A percentile compares a stretch with the other conserved stretches of the same genome.
Evolutionary conservation across 1,140 invertebrate species (phyloP).

Genomic region (Drosophila erecta): DNA sequence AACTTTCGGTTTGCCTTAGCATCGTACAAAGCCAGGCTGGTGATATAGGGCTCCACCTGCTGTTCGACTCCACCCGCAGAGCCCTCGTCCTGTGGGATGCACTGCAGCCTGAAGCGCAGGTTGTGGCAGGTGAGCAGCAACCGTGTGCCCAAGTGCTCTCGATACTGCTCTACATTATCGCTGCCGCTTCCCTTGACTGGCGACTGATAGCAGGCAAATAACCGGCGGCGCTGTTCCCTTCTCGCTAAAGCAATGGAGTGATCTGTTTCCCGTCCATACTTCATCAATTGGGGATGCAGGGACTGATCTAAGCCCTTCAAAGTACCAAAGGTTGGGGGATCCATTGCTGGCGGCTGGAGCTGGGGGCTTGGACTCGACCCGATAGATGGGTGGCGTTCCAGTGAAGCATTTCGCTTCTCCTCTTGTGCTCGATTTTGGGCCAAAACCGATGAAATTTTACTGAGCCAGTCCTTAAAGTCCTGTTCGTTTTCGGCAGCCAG

Average conservation of each 20-base stretch:
- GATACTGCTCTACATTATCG: slow-evolving; percentile 87
- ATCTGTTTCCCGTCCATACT: slow-evolving; percentile 95
- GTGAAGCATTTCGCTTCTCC: slow-evolving; percentile 88
- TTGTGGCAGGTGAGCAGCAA: slow-evolving; percentile 93
- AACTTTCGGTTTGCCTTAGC: slow-evolving; percentile 93
- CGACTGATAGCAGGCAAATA: slow-evolving; percentile 87
- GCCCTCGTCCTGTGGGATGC: slow-evolving; percentile 89
- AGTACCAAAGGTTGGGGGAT: slow-evolving; percentile 87
- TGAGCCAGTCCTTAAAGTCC: slow-evolving; percentile 94
- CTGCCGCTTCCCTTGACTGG: slow-evolving; percentile 43
- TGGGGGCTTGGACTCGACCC: slow-evolving; percentile 65
- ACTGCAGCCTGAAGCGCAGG: slow-evolving; percentile 88
- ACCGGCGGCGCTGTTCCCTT: slow-evolving; percentile 89
- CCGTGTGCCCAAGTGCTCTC: slow-evolving; percentile 93
- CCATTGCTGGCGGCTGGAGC: slow-evolving; percentile 58
- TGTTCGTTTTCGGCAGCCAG: slow-evolving; percentile 94
- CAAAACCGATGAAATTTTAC: slow-evolving; percentile 90
- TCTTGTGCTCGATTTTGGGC: slow-evolving; percentile 91
- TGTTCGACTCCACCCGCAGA: slow-evolving; percentile 87
- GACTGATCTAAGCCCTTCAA: slow-evolving; percentile 94
- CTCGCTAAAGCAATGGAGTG: slow-evolving; percentile 92
- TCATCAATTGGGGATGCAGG: slow-evolving; percentile 93
- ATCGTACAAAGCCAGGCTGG: slow-evolving; percentile 94
- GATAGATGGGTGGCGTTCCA: slow-evolving; percentile 88
- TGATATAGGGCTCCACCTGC: slow-evolving; percentile 97